Evolutionary conservation across 2,888 invertebrate species (phyloP).

Genomic region (Sinodicranocentrus sp.): DNA sequence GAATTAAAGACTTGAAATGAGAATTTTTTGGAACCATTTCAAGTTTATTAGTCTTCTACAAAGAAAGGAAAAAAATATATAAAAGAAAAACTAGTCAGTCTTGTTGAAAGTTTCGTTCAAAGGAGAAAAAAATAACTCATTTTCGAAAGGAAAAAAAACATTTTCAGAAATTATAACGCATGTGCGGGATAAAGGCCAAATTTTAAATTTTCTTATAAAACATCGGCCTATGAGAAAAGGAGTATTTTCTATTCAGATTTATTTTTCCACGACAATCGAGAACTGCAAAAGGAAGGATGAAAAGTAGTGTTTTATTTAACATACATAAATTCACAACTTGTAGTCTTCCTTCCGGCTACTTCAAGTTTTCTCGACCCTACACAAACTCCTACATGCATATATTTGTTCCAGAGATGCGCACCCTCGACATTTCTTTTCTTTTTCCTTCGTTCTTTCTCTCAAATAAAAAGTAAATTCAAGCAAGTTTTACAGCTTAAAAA

Average conservation of each 20-base stretch:
- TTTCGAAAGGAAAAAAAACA: too few relatives aligned
- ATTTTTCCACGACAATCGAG: neutral
- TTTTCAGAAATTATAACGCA: neutral
- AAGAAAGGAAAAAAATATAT: conserved; percentile 20
- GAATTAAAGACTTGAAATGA: conserved; percentile 21
- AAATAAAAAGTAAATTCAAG: conserved; percentile 46
- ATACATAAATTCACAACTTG: conserved; percentile 54
- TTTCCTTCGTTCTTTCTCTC: conserved; percentile 4
- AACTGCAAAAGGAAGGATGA: neutral
- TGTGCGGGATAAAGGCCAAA: too few relatives aligned
- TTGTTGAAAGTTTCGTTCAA: too few relatives aligned
- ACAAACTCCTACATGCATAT: conserved; percentile 19
- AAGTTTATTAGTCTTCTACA: conserved; percentile 27
- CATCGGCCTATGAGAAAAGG: neutral
- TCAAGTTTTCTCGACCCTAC: conserved; percentile 24
- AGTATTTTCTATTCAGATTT: neutral
- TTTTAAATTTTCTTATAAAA: too few relatives aligned
- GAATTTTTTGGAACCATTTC: conserved; percentile 31
- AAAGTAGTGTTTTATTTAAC: conserved; percentile 39
- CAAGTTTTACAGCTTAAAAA: conserved; percentile 47
- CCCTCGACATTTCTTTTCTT: neutral
- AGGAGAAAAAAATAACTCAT: too few relatives aligned
- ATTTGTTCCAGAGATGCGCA: conserved; percentile 19
- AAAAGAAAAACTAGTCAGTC: too few relatives aligned
- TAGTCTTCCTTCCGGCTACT: conserved; percentile 64